Conservation (phyloP, 2,888 invertebrate species). For the Merodon equestris region DNA sequence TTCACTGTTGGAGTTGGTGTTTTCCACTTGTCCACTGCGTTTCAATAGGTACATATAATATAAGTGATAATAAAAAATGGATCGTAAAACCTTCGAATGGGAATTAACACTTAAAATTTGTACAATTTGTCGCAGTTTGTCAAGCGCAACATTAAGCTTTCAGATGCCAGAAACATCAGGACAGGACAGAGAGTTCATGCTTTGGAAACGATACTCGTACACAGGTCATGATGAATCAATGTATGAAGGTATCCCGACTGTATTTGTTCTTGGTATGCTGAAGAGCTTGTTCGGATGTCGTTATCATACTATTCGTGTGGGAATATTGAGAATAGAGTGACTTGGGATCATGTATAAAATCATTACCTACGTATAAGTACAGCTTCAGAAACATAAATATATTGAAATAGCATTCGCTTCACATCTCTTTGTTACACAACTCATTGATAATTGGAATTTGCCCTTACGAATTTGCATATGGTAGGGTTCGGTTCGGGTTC, state of each 20-base stretch:
- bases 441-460: constrained; percentile 67
- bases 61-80: constrained; percentile 64
- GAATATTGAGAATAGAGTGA: constrained; percentile 66
- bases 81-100: constrained; percentile 55
- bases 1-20: too few relatives aligned
- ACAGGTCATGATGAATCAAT: constrained; percentile 62
- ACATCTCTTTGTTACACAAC: constrained; percentile 61
- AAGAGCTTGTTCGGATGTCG: constrained; percentile 62
- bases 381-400: constrained; percentile 37
- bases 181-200: constrained; percentile 26
- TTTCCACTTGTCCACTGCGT: too few relatives aligned
- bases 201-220: constrained; percentile 13
- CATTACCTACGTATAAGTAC: constrained; percentile 56
- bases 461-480: constrained; percentile 64
- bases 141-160: constrained; percentile 70
- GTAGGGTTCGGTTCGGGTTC: constrained; percentile 38
- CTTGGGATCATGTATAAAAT: constrained; percentile 63
- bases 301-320: constrained; percentile 57
- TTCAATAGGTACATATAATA: too few relatives aligned
- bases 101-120: constrained; percentile 68
- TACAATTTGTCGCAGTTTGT: constrained; percentile 74
- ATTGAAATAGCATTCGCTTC: constrained; percentile 51
- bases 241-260: constrained; percentile 62
- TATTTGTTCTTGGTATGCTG: constrained; percentile 46
- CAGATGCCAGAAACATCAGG: constrained; percentile 58